phyloP scores from a whole-genome alignment of 2,797 vertebrate species.

The Simalia tracyae region DNA sequence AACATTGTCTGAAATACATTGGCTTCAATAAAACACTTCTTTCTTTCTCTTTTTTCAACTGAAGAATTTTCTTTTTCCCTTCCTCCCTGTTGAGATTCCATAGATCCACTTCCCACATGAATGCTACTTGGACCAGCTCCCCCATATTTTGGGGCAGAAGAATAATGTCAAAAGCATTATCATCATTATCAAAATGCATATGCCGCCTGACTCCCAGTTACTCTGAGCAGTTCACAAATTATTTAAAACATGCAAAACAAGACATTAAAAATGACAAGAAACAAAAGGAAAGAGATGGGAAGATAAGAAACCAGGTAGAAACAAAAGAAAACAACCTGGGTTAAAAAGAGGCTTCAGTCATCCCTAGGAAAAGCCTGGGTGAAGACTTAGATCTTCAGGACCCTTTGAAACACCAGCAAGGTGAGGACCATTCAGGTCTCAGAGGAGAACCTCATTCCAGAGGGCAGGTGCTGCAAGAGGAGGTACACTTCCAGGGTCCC shows the following conservation, averaged over 20 bases:
- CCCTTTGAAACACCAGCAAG: neutral
- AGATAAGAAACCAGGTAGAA: neutral
- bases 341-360: neutral
- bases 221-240: neutral
- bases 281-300: neutral
- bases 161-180: neutral
- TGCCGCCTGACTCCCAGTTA: neutral
- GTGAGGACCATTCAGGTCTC: neutral
- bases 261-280: neutral
- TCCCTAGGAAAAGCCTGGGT: neutral
- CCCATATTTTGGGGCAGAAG: neutral
- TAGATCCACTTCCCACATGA: neutral
- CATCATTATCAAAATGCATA: neutral
- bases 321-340: neutral
- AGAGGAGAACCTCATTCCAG: neutral
- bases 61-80: neutral
- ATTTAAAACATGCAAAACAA: neutral
- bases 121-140: neutral
- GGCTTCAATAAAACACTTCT: neutral
- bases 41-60: neutral
- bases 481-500: neutral
- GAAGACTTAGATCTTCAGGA: neutral
- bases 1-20: neutral
- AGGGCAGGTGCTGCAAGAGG: neutral
- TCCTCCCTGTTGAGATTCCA: neutral